Conservation (phyloP, 2,113 vertebrate genomes). For the Rhombomys opimus region DNA sequence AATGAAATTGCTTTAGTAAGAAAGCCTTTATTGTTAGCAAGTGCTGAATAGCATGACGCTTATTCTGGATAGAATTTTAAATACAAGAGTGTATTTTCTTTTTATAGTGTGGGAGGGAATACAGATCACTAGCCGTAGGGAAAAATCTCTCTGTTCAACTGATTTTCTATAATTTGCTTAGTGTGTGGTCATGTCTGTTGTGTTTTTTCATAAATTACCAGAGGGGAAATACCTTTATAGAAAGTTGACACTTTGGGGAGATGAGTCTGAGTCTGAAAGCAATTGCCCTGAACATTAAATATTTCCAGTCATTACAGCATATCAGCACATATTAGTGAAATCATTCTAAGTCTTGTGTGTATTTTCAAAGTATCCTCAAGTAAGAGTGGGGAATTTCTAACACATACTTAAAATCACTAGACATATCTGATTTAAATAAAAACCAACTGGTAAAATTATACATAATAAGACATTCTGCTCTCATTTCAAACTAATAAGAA, state of each 20-base stretch:
- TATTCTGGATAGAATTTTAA: neutral
- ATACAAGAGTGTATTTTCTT: neutral
- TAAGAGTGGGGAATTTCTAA: neutral
- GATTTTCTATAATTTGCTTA: conserved; percentile 49
- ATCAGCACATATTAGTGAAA: conserved; percentile 42
- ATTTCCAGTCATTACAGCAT: conserved; percentile 60
- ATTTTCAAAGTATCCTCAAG: conserved; percentile 36
- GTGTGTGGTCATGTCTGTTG: neutral
- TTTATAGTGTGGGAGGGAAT: neutral
- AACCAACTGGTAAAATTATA: neutral
- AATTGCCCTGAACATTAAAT: conserved; percentile 57
- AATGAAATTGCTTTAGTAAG: conserved; percentile 16
- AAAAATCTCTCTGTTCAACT: neutral
- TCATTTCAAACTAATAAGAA: conserved; percentile 51
- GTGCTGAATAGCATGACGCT: neutral
- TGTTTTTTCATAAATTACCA: conserved; percentile 47
- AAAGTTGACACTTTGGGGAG: conserved; percentile 11
- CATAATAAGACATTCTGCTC: neutral
- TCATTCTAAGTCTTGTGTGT: neutral
- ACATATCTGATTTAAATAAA: conserved; percentile 55
- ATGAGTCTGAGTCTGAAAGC: conserved; percentile 45
- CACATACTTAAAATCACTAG: conserved; percentile 3
- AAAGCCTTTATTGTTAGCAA: neutral
- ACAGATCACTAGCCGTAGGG: neutral
- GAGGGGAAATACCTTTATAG: conserved; percentile 45